Evolutionary conservation across 2,888 invertebrate genomes (phyloP).

Genomic region (Acanthoscelides obtectus): DNA sequence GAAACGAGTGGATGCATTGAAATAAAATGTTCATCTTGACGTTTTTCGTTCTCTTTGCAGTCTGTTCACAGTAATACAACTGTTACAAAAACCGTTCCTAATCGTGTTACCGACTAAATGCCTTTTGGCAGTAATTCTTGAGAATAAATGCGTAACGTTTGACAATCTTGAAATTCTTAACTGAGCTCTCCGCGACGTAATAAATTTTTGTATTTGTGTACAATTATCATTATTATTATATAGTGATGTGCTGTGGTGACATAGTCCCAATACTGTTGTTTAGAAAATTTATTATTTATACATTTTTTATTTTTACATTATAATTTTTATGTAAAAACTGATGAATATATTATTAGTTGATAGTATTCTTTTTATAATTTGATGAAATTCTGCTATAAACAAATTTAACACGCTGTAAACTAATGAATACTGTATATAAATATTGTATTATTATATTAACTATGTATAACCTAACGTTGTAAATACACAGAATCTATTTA

Average conservation of each 20-base stretch:
- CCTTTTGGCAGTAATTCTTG: not conserved
- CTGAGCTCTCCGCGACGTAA: not conserved
- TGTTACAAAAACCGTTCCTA: not conserved
- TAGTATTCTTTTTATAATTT: slow-evolving; percentile 1
- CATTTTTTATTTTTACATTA: not conserved
- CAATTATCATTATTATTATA: not conserved
- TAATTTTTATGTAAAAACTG: not conserved
- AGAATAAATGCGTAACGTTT: not conserved
- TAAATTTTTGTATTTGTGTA: not conserved
- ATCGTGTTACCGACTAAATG: not conserved
- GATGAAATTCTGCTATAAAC: slow-evolving; percentile 11
- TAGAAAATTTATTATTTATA: not conserved
- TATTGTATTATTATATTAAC: slow-evolving; percentile 24
- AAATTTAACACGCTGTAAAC: slow-evolving; percentile 18
- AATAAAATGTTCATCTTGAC: too few relatives aligned
- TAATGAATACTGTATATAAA: slow-evolving; percentile 23
- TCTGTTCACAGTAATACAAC: not conserved
- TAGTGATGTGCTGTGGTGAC: not conserved
- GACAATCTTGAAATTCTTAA: not conserved
- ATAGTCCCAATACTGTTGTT: not conserved
- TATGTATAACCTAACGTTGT: slow-evolving; percentile 21
- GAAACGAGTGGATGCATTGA: too few relatives aligned
- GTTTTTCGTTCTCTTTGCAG: too few relatives aligned
- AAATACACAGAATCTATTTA: slow-evolving; percentile 25
- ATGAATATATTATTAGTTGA: not conserved